phyloP scores from a whole-genome alignment of 2,797 vertebrate genomes.

The Melanotaenia parkinsoni region DNA sequence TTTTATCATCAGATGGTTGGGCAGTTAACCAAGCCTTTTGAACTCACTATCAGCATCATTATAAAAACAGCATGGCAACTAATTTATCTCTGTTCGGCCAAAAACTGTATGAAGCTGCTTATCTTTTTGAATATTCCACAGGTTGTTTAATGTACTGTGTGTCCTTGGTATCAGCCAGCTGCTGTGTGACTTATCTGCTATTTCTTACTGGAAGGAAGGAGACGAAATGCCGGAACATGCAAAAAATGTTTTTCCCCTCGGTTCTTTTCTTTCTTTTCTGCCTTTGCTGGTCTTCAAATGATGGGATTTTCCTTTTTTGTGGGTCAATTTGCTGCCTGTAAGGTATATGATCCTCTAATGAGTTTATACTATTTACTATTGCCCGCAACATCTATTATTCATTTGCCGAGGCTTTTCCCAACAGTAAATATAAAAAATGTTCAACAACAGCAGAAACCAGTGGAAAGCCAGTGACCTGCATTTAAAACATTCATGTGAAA shows the following conservation, averaged over 20 bases:
- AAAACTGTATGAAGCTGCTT: background rate
- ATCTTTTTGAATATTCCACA: slow-evolving; percentile 22
- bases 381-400: background rate
- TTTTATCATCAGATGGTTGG: slow-evolving; percentile 3
- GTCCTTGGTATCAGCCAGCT: slow-evolving; percentile 11
- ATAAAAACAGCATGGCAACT: background rate
- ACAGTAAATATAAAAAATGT: background rate
- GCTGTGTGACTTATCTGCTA: slow-evolving; percentile 8
- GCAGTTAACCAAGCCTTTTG: background rate
- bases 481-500: background rate
- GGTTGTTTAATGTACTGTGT: slow-evolving; percentile 19
- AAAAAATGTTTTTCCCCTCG: slow-evolving; percentile 3
- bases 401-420: background rate
- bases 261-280: background rate
- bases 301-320: background rate
- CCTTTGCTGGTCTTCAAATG: background rate
- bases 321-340: background rate
- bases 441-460: background rate
- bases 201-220: slow-evolving; percentile 9
- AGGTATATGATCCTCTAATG: background rate
- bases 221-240: background rate
- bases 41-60: slow-evolving; percentile 1
- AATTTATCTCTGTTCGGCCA: background rate
- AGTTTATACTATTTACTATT: background rate
- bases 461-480: background rate